A percentile compares a stretch with the other conserved stretches of the same genome.
Conservation (phyloP, 2,113 vertebrate genomes). For the Lucifuga dentata region DNA sequence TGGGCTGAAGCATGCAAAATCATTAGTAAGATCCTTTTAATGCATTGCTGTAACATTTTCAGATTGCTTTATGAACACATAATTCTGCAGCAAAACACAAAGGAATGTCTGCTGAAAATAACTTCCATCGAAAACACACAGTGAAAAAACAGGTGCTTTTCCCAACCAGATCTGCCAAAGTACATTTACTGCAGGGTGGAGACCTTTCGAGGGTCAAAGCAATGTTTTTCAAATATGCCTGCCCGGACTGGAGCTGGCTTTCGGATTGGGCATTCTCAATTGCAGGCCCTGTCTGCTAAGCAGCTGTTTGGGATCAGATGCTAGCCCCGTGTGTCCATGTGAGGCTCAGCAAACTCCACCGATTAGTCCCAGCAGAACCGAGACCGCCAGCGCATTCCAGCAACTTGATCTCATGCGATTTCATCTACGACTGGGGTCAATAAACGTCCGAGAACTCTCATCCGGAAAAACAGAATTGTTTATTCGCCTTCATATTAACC, state of each 20-base stretch:
- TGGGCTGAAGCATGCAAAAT: no score
- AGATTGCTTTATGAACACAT: not conserved
- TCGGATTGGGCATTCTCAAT: slow-evolving; percentile 53
- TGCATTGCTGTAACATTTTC: no score
- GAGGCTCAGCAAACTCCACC: slow-evolving; percentile 69
- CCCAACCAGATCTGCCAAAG: slow-evolving; percentile 39
- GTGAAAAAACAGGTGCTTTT: slow-evolving; percentile 65
- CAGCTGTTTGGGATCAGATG: slow-evolving; percentile 78
- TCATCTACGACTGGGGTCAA: slow-evolving; percentile 67
- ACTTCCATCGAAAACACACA: slow-evolving; percentile 33
- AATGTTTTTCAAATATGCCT: slow-evolving; percentile 60
- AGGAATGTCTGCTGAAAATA: slow-evolving; percentile 49
- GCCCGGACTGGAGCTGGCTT: slow-evolving; percentile 30
- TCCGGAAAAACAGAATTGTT: slow-evolving; percentile 69
- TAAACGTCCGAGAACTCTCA: slow-evolving; percentile 57
- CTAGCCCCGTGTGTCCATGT: slow-evolving; percentile 62
- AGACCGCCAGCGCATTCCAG: slow-evolving; percentile 74
- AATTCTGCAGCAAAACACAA: slow-evolving; percentile 2
- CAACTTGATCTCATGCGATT: slow-evolving; percentile 76
- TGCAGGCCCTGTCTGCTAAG: slow-evolving; percentile 60
- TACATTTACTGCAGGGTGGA: slow-evolving; percentile 57
- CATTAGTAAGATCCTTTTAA: no score
- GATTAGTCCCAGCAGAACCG: slow-evolving; percentile 76
- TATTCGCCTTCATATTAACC: slow-evolving; percentile 38
- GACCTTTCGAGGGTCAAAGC: slow-evolving; percentile 64